Percentiles rank a stretch among this genome's conserved stretches.
These are phyloP conservation scores for Macropus fuliginosus DNA, from an alignment of 2,797 vertebrate genomes.

Conservation along the genomic window DNA sequence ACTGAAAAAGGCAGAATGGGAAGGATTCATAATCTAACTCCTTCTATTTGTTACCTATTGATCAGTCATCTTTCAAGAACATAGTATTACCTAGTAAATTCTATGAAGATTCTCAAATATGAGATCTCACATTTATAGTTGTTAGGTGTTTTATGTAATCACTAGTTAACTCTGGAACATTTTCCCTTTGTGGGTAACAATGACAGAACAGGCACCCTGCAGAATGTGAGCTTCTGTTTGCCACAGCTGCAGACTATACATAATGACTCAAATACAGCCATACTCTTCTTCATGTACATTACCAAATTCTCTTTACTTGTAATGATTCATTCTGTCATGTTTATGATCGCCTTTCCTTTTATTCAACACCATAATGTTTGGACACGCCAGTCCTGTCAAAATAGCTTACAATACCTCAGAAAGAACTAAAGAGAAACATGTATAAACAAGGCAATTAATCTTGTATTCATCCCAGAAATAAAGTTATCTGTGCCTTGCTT, in stretches of 20 bases:
- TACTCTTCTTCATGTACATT: slow-evolving; percentile 24
- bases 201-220: not conserved
- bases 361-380: slow-evolving; percentile 41
- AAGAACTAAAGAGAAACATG: not conserved
- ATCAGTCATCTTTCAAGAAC: slow-evolving; percentile 20
- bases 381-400: slow-evolving; percentile 32
- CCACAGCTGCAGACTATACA: not conserved
- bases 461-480: slow-evolving; percentile 38
- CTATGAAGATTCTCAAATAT: slow-evolving; percentile 1
- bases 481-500: slow-evolving; percentile 27
- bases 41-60: slow-evolving; percentile 1
- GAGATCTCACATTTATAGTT: slow-evolving; percentile 34
- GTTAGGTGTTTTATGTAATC: not conserved
- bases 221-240: slow-evolving; percentile 32
- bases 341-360: slow-evolving; percentile 38
- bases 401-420: slow-evolving; percentile 3
- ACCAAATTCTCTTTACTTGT: not conserved
- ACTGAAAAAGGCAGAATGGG: slow-evolving; percentile 17
- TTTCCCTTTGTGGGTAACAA: slow-evolving; percentile 19
- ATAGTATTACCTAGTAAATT: not conserved
- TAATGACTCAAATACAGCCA: slow-evolving; percentile 27
- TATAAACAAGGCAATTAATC: slow-evolving; percentile 26
- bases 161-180: not conserved
- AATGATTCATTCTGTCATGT: slow-evolving; percentile 2
- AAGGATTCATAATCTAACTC: not conserved